Evolutionary conservation across 2,888 invertebrate species (phyloP).

Genomic region (Anticlea derivata): DNA sequence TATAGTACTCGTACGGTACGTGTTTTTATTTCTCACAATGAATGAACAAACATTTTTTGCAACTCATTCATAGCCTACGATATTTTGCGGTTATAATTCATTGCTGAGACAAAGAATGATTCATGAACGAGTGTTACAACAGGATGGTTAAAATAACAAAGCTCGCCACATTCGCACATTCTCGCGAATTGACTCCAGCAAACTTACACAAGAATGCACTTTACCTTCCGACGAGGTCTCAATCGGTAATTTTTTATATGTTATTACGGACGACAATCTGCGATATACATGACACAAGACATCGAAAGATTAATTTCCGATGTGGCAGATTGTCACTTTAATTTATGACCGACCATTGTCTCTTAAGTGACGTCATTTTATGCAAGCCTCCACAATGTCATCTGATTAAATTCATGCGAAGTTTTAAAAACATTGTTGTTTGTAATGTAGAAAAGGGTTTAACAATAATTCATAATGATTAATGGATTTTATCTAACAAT

Average conservation of each 20-base stretch:
- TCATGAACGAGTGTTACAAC: slow-evolving; percentile 46
- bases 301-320: slow-evolving; percentile 78
- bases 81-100: slow-evolving; percentile 46
- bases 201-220: slow-evolving; percentile 81
- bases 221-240: slow-evolving; percentile 67
- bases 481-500: slow-evolving; percentile 10
- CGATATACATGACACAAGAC: slow-evolving; percentile 72
- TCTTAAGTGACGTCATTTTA: slow-evolving; percentile 73
- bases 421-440: slow-evolving; percentile 42
- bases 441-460: slow-evolving; percentile 11
- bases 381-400: slow-evolving; percentile 54
- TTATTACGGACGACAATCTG: slow-evolving; percentile 62
- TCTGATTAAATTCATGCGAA: slow-evolving; percentile 55
- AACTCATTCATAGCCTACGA: slow-evolving; percentile 34
- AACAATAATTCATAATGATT: slow-evolving; percentile 20
- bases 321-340: slow-evolving; percentile 78
- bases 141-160: slow-evolving; percentile 53
- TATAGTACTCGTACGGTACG: too few species aligned
- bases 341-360: slow-evolving; percentile 81
- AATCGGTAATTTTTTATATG: slow-evolving; percentile 76
- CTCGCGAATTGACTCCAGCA: slow-evolving; percentile 70
- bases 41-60: slow-evolving; percentile 20
- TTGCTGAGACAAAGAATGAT: slow-evolving; percentile 50
- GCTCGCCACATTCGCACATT: slow-evolving; percentile 69
- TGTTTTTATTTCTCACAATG: too few species aligned